Evolutionary conservation across 2,113 vertebrate genomes (phyloP).

Genomic region (Tamias sibiricus): DNA sequence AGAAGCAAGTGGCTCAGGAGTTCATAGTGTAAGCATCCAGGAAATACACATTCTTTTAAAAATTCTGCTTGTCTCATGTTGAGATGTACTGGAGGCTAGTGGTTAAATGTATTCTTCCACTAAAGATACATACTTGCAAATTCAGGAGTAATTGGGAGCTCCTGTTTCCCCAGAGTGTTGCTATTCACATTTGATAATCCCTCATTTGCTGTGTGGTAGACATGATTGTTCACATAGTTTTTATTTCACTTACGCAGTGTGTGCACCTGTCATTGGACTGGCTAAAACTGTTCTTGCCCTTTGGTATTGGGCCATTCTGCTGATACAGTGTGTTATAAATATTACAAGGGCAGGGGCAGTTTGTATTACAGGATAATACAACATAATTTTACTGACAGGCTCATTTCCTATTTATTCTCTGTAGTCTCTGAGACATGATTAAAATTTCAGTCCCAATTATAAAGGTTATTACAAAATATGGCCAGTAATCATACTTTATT

Average conservation of each 20-base stretch:
- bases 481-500: not conserved
- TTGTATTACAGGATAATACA: conserved; percentile 74
- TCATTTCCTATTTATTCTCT: conserved; percentile 77
- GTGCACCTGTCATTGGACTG: conserved; percentile 68
- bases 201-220: not conserved
- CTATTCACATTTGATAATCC: not conserved
- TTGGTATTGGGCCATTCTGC: conserved; percentile 59
- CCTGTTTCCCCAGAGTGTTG: conserved; percentile 35
- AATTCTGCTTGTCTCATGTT: conserved; percentile 8
- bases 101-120: not conserved
- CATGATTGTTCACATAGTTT: conserved; percentile 36
- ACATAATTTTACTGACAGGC: conserved; percentile 62
- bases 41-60: not conserved
- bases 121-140: not conserved
- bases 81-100: not conserved
- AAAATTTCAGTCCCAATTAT: conserved; percentile 24
- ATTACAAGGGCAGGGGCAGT: conserved; percentile 37
- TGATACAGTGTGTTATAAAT: conserved; percentile 75
- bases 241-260: conserved; percentile 15
- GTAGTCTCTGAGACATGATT: not conserved
- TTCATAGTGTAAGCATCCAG: not conserved
- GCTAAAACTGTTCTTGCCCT: conserved; percentile 53
- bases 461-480: conserved; percentile 14
- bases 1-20: not conserved
- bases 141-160: not conserved